A percentile compares a stretch with the other conserved stretches of the same genome.
phyloP scores from a whole-genome alignment of 1,140 invertebrate genomes.

The Luehdorfia chinensis region DNA sequence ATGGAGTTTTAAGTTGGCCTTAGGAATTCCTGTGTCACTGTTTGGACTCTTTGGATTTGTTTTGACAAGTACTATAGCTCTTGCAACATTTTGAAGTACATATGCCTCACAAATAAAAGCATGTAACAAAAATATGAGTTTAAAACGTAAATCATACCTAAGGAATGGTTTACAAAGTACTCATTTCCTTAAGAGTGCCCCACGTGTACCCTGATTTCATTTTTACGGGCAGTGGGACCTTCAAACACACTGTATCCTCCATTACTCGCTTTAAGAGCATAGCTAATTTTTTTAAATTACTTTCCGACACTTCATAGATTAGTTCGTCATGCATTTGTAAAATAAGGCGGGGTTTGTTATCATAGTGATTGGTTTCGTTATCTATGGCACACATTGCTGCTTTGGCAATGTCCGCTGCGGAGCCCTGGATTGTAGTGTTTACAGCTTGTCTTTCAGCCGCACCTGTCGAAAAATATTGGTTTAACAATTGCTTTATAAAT shows the following conservation, averaged over 20 bases:
- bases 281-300: constrained; percentile 80
- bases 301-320: constrained; percentile 90
- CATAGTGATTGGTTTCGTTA: constrained; percentile 76
- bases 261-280: constrained; percentile 85
- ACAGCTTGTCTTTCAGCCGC: constrained; percentile 97
- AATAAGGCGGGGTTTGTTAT: constrained; percentile 80
- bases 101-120: too few relatives aligned
- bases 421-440: constrained; percentile 97
- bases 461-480: constrained; percentile 78
- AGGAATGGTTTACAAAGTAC: too few relatives aligned
- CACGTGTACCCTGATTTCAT: constrained; percentile 89
- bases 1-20: too few relatives aligned
- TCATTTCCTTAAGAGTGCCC: constrained; percentile 81
- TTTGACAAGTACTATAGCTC: too few relatives aligned
- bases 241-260: constrained; percentile 86
- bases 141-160: too few relatives aligned
- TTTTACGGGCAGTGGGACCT: constrained; percentile 91
- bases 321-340: constrained; percentile 98
- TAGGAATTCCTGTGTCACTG: too few relatives aligned
- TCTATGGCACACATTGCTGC: constrained; percentile 92
- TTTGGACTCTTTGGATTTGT: too few relatives aligned
- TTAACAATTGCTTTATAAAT: background rate
- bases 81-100: too few relatives aligned
- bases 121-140: too few relatives aligned
- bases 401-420: constrained; percentile 96